Percentiles rank a stretch among this genome's conserved stretches.
Conservation (phyloP, 1,140 invertebrate genomes). For the Atta colombica region DNA sequence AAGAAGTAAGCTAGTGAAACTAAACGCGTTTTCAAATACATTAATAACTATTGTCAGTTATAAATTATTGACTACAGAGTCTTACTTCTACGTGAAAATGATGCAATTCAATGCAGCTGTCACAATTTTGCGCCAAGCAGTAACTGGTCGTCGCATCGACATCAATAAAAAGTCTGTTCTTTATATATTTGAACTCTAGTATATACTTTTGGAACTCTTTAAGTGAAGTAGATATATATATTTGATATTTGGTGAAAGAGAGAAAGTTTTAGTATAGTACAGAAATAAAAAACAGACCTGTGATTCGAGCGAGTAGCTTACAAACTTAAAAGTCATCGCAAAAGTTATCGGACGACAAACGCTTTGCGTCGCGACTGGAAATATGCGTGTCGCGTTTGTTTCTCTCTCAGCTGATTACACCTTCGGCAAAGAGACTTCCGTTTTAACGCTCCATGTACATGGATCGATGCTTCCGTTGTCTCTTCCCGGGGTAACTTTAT, state of each 20-base stretch:
- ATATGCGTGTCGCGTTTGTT: background rate
- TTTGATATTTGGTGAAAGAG: too few species aligned
- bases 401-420: slow-evolving; percentile 27
- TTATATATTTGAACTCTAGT: too few species aligned
- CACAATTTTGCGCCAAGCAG: background rate
- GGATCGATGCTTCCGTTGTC: slow-evolving; percentile 3
- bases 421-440: slow-evolving; percentile 31
- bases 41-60: background rate
- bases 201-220: too few species aligned
- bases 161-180: background rate
- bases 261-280: too few species aligned
- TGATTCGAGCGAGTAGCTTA: background rate
- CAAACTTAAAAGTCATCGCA: background rate
- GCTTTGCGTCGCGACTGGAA: background rate
- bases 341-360: slow-evolving; percentile 2
- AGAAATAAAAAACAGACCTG: too few species aligned
- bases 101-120: background rate
- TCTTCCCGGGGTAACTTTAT: slow-evolving; percentile 60
- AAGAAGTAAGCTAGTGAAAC: background rate
- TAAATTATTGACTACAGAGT: background rate
- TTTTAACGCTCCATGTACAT: slow-evolving; percentile 19
- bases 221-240: too few species aligned
- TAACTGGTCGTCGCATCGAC: background rate
- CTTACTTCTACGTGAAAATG: background rate
- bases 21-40: background rate